Percentiles rank a stretch among this genome's conserved stretches.
These are phyloP conservation scores for Neelides sp. DNA, from an alignment of 1,140 invertebrate species.

Conservation along the genomic window DNA sequence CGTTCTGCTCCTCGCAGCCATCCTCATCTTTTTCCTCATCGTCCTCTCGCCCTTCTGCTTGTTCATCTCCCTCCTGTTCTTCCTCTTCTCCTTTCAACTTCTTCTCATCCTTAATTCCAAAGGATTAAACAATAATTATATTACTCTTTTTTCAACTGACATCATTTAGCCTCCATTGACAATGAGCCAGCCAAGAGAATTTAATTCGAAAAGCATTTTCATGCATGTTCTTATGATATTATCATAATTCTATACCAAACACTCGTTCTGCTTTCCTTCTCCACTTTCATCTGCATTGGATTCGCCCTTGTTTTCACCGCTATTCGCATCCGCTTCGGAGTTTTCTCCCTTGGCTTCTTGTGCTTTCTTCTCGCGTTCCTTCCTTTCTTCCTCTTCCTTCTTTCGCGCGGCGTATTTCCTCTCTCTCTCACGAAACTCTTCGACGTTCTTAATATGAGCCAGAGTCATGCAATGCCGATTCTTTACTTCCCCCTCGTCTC, in stretches of 20 bases:
- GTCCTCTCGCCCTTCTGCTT: neutral
- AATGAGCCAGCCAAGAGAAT: no score
- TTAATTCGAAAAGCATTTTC: no score
- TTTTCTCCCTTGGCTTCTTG: conserved; percentile 1
- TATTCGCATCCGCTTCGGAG: no score
- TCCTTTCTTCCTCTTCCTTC: conserved; percentile 10
- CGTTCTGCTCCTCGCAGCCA: neutral
- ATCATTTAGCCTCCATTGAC: neutral
- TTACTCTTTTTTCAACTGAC: neutral
- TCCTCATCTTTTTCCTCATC: neutral
- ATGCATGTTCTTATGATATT: no score
- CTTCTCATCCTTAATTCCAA: neutral
- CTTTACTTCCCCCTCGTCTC: conserved; percentile 16
- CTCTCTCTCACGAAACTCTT: conserved; percentile 19
- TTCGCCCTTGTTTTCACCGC: neutral
- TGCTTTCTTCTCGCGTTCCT: neutral
- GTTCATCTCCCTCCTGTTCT: neutral
- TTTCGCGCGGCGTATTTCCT: conserved; percentile 11
- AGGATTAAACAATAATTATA: neutral
- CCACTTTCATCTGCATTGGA: neutral
- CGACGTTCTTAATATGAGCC: conserved; percentile 25
- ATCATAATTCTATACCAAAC: neutral
- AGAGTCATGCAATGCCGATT: conserved; percentile 24
- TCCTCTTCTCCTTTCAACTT: neutral
- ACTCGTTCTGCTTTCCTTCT: neutral